These are phyloP conservation scores for Alca torda DNA, from an alignment of 2,797 vertebrate genomes.

Conservation along the genomic window DNA sequence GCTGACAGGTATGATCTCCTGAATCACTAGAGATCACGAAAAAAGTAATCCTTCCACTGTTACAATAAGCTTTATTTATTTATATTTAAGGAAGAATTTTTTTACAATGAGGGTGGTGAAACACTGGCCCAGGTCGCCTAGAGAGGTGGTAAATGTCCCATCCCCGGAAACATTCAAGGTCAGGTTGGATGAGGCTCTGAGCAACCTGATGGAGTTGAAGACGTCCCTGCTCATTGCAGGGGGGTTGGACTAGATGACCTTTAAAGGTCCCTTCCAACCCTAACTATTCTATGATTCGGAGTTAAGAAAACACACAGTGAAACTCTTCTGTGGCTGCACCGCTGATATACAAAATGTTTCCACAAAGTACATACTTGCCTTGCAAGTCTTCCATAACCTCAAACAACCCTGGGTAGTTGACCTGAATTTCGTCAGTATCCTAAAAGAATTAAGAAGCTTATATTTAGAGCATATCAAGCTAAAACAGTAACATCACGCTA, in stretches of 20 bases:
- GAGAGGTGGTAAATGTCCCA: not conserved
- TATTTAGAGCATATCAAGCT: not conserved
- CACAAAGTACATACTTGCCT: slow-evolving; percentile 74
- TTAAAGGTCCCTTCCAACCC: not conserved
- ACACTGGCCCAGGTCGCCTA: not conserved
- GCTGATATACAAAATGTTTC: not conserved
- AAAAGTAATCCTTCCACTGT: not conserved
- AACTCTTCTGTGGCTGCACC: not conserved
- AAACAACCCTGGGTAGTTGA: slow-evolving; percentile 90
- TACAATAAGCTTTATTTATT: not conserved
- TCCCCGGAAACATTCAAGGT: not conserved
- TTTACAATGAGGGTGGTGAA: not conserved
- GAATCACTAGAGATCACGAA: not conserved
- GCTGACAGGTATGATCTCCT: not conserved
- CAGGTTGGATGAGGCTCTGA: rapidly evolving
- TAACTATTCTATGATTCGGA: not conserved
- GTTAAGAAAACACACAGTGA: not conserved
- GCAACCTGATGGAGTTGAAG: not conserved
- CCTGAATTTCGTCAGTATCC: slow-evolving; percentile 92
- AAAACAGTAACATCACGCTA: not conserved
- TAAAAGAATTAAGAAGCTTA: slow-evolving; percentile 55
- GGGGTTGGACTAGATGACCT: not conserved
- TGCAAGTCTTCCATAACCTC: slow-evolving; percentile 92
- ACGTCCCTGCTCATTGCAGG: not conserved
- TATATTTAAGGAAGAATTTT: not conserved